Base-by-base conservation (phyloP, 2,888 invertebrate species). In the Rhingia campestris region DNA sequence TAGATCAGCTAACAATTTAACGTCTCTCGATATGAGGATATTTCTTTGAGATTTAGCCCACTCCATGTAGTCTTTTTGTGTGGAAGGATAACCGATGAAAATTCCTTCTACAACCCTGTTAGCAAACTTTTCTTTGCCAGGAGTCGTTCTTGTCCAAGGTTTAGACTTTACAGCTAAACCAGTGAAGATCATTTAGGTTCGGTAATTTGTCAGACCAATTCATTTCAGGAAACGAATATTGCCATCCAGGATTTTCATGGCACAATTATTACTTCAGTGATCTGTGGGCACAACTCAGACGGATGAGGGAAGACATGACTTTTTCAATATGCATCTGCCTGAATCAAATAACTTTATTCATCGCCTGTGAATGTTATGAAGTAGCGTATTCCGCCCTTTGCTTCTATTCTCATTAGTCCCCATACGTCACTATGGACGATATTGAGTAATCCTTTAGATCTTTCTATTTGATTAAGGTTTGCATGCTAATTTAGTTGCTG, bases 211-310 rank as follows among this genome's bases (percentile, higher is more conserved):
- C n/a, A n/a, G n/a, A n/a, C 67, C 77, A 3, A 35, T 75, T 86
- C 85, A 86, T 35, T 59, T 54, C 12, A 79, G 58, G 22, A 49
- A 81, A 7, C 82, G 84, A 7, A 59, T 56, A 49, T 72, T 77
- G 32, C 76, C 69, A 12, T 49, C 45, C 33, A 82, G 49, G 12
- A 73, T 73, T 74, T 75, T 74, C 4, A 84, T 73, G 22, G 72
- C 22, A 43, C 86, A 87, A 10, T 86, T 66, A 43, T 90, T 89
- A 69, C 87, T 86, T 12, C 88, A 56, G 53, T 87, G 86, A 43
- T 82, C 86, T 22, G 88, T 86, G n/a, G 89, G 88, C 73, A 89
- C 89, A 43, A 87, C 88, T 88, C 88, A 89, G 63, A 88, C 87
- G 5, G 41, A 49, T 9, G 86, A 49, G 4, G 86, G 70, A 6